These are phyloP conservation scores for Schizopygopsis pylzovi DNA, from an alignment of 2,797 vertebrate species.

Conservation along the genomic window DNA sequence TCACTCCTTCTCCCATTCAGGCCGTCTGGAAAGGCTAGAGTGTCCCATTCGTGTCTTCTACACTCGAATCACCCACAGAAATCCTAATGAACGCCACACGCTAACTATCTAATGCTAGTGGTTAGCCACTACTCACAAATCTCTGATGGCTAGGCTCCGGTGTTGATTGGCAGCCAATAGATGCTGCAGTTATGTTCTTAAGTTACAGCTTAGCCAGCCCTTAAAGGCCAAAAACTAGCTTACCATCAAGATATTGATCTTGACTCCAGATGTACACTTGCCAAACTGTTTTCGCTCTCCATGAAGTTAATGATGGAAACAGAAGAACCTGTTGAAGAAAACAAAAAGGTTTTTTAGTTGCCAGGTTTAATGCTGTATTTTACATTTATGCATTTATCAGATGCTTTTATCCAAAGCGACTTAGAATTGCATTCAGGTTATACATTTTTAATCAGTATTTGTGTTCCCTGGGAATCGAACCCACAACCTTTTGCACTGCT, in stretches of 20 bases:
- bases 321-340: conserved; percentile 68
- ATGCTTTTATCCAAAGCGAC: too few relatives aligned
- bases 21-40: conserved; percentile 70
- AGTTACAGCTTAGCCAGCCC: not conserved
- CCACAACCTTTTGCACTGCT: too few relatives aligned
- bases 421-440: too few relatives aligned
- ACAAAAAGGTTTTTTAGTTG: conserved; percentile 34
- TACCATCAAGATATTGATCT: too few relatives aligned
- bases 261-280: not conserved
- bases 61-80: conserved; percentile 59
- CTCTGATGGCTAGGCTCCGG: not conserved
- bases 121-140: conserved; percentile 11
- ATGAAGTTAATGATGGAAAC: conserved; percentile 57
- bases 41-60: conserved; percentile 75
- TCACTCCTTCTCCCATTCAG: conserved; percentile 81
- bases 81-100: conserved; percentile 51
- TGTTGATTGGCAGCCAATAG: not conserved
- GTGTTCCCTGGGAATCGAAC: too few relatives aligned
- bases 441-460: too few relatives aligned
- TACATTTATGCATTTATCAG: too few relatives aligned
- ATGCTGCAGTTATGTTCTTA: not conserved
- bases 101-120: conserved; percentile 50
- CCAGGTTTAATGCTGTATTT: not conserved
- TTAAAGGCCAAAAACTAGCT: not conserved
- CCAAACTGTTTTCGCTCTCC: not conserved